These are phyloP conservation scores for Misgurnus anguillicaudatus DNA, from an alignment of 2,113 vertebrate genomes.

Conservation along the genomic window DNA sequence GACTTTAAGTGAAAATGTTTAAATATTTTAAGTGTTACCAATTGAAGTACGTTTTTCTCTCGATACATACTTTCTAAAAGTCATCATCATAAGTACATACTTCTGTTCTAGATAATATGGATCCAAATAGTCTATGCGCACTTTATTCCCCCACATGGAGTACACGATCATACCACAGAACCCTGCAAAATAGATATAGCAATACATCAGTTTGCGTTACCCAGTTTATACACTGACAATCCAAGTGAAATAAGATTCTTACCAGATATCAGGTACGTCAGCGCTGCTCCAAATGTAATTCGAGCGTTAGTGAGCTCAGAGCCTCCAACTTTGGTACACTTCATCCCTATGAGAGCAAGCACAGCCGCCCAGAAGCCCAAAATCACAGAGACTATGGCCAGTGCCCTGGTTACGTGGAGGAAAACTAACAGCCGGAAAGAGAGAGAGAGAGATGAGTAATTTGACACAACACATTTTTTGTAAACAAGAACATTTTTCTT, in stretches of 20 bases:
- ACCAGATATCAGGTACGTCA: slow-evolving; percentile 90
- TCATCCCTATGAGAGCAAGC: slow-evolving; percentile 93
- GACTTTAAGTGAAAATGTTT: too few relatives aligned
- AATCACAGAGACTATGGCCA: slow-evolving; percentile 86
- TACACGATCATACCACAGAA: slow-evolving; percentile 89
- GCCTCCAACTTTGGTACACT: slow-evolving; percentile 95
- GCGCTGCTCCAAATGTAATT: slow-evolving; percentile 86
- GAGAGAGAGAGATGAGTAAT: neutral
- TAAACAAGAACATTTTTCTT: too few relatives aligned
- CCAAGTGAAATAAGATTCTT: slow-evolving; percentile 19
- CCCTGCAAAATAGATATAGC: slow-evolving; percentile 67
- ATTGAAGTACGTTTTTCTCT: too few relatives aligned
- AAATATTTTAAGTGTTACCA: too few relatives aligned
- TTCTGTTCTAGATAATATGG: slow-evolving; percentile 84
- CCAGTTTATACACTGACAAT: neutral
- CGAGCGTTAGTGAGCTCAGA: slow-evolving; percentile 86
- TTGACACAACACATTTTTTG: too few relatives aligned
- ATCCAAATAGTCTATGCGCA: slow-evolving; percentile 87
- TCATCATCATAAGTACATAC: slow-evolving; percentile 75
- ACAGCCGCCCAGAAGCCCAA: slow-evolving; percentile 89
- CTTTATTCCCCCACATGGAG: slow-evolving; percentile 88
- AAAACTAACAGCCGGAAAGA: slow-evolving; percentile 73
- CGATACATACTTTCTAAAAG: too few relatives aligned
- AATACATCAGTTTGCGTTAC: too few relatives aligned
- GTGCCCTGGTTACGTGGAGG: slow-evolving; percentile 88